Evolutionary conservation across 92 coral and sea anemone species (phyloP), one percentile per base, ranked within the genome.

Genomic region (Actinernus sp.): DNA sequence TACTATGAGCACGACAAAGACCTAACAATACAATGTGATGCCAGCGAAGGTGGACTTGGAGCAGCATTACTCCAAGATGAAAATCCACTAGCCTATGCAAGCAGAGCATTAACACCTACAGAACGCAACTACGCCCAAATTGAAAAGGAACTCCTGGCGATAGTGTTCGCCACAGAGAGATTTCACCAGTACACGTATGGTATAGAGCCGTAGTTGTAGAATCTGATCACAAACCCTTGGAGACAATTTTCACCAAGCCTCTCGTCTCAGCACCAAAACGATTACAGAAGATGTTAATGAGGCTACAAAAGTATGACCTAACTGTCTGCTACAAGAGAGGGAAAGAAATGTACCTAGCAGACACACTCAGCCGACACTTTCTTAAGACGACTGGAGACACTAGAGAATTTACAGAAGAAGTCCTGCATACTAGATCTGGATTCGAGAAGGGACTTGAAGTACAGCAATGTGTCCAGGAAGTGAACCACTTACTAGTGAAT

Each of bases 1-100:
- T 88, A 60, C 58, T 88, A 88, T 63, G 82, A 88, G 55, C 89
- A 45, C 18, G 29, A 47, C 26, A 77, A 76, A 61, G 65, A 76
- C 7, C 61, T 82, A 1, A 61, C 79, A 28, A 67, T 78, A n/a
- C 55, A 51, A 28, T 70, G 48, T 8, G 69, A 74, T 51, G 73
- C 81, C 17, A 61, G 69, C 55, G 43, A 41, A 8, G 20, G 58
- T 17, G 78, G 78, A 46, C 49, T 64, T 17, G 83, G 83, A 2
- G 74, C 75, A 38, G 83, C 66, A 24, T 21, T 76, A 18, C 26
- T 55, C 20, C 66, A 62, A 61, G 83, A 74, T 44, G 75, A 20
- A 12, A 81, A 81, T 46, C 76, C 71, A 28, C 31, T 73, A 16
- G 68, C 89, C 0, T 83, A 76, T 75, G 70, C 79, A 49, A 65